A percentile compares a stretch with the other conserved stretches of the same genome.
Conservation (phyloP, 2,888 invertebrate genomes). For the Callimorpha dominula region DNA sequence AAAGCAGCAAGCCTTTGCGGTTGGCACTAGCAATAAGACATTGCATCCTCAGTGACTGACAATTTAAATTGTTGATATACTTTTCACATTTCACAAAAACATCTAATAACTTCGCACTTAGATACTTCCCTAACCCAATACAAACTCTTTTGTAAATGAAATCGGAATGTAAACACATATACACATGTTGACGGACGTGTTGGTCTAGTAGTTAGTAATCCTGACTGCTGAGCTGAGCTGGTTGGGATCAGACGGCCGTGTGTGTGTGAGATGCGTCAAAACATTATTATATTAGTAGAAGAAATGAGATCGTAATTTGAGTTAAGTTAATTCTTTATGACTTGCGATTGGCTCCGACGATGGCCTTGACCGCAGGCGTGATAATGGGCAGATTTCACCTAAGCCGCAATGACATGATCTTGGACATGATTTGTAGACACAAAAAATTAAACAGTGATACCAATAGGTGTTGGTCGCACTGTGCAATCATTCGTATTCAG, state of each 20-base stretch:
- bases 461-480: no score
- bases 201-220: no score
- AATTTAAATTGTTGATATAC: not conserved
- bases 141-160: not conserved
- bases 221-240: no score
- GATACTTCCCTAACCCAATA: not conserved
- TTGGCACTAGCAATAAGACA: not conserved
- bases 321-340: conserved; percentile 12
- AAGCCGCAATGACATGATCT: conserved; percentile 23
- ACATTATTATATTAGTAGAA: conserved; percentile 1
- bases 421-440: conserved; percentile 18
- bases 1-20: conserved; percentile 32
- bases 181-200: no score
- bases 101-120: conserved; percentile 1
- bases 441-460: conserved; percentile 8
- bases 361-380: conserved; percentile 39
- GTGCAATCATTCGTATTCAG: not conserved
- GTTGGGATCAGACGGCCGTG: no score
- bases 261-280: no score
- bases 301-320: conserved; percentile 25
- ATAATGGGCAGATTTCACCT: conserved; percentile 37
- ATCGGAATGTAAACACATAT: conserved; percentile 17
- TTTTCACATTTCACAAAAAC: not conserved
- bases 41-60: conserved; percentile 10
- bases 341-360: not conserved